Evolutionary conservation across 1,140 invertebrate species (phyloP).

Genomic region (Helicoverpa zea): DNA sequence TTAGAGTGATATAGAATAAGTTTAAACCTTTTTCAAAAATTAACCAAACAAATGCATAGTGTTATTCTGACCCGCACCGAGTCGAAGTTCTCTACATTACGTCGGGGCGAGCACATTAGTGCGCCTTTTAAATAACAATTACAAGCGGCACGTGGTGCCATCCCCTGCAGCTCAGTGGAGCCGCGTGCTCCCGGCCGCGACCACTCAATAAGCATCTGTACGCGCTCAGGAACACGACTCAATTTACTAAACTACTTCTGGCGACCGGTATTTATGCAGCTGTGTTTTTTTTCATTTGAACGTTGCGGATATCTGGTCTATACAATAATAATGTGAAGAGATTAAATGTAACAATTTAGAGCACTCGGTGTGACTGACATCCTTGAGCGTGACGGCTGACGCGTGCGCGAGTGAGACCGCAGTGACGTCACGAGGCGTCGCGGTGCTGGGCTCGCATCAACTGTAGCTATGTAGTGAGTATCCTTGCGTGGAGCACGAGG

Average conservation of each 20-base stretch:
- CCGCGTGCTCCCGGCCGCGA: neutral
- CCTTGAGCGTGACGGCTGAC: neutral
- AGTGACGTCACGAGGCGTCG: too few relatives aligned
- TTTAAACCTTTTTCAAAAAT: too few relatives aligned
- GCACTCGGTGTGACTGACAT: constrained; percentile 62
- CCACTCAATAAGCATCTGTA: neutral
- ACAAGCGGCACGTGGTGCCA: neutral
- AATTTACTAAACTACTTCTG: neutral
- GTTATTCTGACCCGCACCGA: too few relatives aligned
- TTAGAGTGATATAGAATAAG: too few relatives aligned
- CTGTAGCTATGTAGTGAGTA: too few relatives aligned
- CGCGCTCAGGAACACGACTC: neutral
- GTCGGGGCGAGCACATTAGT: constrained; percentile 1
- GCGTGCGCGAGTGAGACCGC: neutral
- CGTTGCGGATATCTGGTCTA: constrained; percentile 59
- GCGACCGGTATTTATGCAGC: constrained; percentile 74
- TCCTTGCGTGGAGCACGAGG: too few relatives aligned
- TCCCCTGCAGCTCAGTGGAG: neutral
- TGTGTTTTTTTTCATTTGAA: constrained; percentile 59
- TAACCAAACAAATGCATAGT: neutral
- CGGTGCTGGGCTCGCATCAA: neutral
- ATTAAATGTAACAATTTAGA: constrained; percentile 79
- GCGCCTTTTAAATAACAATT: constrained; percentile 18
- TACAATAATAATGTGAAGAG: constrained; percentile 78
- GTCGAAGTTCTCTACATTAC: neutral